A percentile compares a stretch with the other conserved stretches of the same genome.
Conservation (phyloP, 2,113 vertebrate species). For the Arothron firmamentum region DNA sequence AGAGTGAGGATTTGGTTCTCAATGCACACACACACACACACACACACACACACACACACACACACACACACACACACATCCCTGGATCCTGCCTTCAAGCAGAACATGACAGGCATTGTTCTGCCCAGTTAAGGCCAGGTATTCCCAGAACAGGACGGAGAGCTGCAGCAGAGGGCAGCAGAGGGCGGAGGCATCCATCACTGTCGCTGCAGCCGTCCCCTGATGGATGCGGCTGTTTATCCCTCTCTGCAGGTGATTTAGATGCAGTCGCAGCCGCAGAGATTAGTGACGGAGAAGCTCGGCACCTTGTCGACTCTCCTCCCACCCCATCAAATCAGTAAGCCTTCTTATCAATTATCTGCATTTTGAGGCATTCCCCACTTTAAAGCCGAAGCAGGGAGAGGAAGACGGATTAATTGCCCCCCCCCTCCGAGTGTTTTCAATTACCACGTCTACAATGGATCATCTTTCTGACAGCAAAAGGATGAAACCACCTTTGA, state of each 20-base stretch:
- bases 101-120: constrained; percentile 31
- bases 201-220: constrained; percentile 46
- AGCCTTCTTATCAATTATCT: constrained; percentile 62
- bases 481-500: constrained; percentile 40
- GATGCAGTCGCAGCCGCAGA: constrained; percentile 67
- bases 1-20: too few relatives aligned
- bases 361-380: constrained; percentile 53
- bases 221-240: constrained; percentile 76
- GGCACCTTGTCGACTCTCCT: constrained; percentile 54
- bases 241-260: constrained; percentile 73
- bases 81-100: constrained; percentile 31
- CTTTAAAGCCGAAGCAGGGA: constrained; percentile 48
- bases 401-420: constrained; percentile 60
- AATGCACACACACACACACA: background rate
- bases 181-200: constrained; percentile 66
- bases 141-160: constrained; percentile 52
- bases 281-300: constrained; percentile 71
- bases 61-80: constrained; percentile 13
- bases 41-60: constrained; percentile 23
- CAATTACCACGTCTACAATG: constrained; percentile 61
- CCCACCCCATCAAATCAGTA: constrained; percentile 64
- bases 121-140: constrained; percentile 33
- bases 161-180: constrained; percentile 31
- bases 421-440: constrained; percentile 53
- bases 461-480: constrained; percentile 60